phyloP scores from a whole-genome alignment of 2,888 invertebrate genomes.

The Hydraecia micacea region DNA sequence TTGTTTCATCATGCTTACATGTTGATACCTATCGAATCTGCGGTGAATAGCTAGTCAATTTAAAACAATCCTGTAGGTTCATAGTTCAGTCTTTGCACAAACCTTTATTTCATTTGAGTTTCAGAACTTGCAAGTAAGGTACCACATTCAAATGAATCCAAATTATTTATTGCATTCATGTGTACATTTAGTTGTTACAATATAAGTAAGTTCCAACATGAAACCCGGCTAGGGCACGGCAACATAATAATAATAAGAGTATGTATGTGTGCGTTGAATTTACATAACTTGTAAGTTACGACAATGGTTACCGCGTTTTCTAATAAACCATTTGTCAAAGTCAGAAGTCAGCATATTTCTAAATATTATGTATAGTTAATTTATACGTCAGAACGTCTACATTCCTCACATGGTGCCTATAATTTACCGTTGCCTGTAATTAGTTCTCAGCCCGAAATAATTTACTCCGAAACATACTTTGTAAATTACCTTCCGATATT shows the following conservation, averaged over 20 bases:
- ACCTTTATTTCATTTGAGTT: background rate
- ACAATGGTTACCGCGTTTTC: background rate
- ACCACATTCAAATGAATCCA: background rate
- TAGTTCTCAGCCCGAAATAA: constrained; percentile 47
- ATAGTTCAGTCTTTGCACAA: background rate
- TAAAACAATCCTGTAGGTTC: too few relatives aligned
- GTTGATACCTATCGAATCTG: too few relatives aligned
- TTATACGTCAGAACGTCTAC: constrained; percentile 21
- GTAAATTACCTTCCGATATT: constrained; percentile 45
- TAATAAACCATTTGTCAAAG: constrained; percentile 31
- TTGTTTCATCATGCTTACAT: too few relatives aligned
- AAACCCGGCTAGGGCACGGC: too few relatives aligned
- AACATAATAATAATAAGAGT: too few relatives aligned
- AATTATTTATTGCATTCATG: too few relatives aligned
- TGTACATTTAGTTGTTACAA: too few relatives aligned
- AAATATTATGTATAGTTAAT: constrained; percentile 21
- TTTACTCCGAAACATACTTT: constrained; percentile 37
- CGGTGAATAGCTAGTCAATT: too few relatives aligned
- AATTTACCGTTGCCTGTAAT: constrained; percentile 44
- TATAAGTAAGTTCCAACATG: too few relatives aligned
- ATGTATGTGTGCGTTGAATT: background rate
- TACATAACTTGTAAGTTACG: background rate
- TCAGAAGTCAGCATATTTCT: constrained; percentile 6
- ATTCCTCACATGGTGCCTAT: constrained; percentile 42
- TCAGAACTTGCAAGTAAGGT: background rate